Base-by-base conservation (phyloP, 92 coral and sea anemone genomes). In the Galaxea fascicularis region DNA sequence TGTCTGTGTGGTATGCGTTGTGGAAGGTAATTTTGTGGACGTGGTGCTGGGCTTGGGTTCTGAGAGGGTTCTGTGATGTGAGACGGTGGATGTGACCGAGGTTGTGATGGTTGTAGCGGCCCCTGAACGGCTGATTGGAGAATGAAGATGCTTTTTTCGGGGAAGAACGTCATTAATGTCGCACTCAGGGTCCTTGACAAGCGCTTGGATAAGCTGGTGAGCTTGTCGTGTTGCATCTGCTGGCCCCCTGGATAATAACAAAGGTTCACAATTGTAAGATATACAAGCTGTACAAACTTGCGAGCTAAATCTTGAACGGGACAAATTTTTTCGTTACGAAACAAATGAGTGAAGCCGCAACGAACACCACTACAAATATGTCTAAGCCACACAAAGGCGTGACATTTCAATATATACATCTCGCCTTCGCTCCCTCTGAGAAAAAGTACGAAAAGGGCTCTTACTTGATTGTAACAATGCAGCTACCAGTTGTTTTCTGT, bases 181-280 rank as follows among this genome's bases (percentile, higher is more conserved):
- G 65, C 99, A 96, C 64, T 96, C 99, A 10, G 99, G 99, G 69
- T 96, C 99, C 77, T 96, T 96, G 69, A 96, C 94, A 14, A 96
- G 95, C 73, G 99, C 98, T 14, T 94, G 91, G 79, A 96, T 96
- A 44, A 96, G 93, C 59, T 96, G 98, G 74, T 96, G 98, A 18
- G 98, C 98, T 78, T 96, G 98, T 39, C 98, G 95, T 24, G 98
- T 96, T 27, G 98, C 98, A 81, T 96, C 98, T 10, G 98, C 96
- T 10, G 98, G 96, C 44, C 98, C 98, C 95, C 98, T 96, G 77
- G 25, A 81, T 82, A 56, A 79, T 8, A 28, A 54, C 74, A 39
- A 16, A 12, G 13, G 49, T 8, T 22, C 35, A 49, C 57, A 27
- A 71, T 41, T 17, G 25, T 51, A 10, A 51, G 31, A 21, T 9